A percentile compares a stretch with the other conserved stretches of the same genome.
These are phyloP conservation scores for Caenorhabditis briggsae DNA, from an alignment of 1,140 invertebrate genomes.

Conservation along the genomic window DNA sequence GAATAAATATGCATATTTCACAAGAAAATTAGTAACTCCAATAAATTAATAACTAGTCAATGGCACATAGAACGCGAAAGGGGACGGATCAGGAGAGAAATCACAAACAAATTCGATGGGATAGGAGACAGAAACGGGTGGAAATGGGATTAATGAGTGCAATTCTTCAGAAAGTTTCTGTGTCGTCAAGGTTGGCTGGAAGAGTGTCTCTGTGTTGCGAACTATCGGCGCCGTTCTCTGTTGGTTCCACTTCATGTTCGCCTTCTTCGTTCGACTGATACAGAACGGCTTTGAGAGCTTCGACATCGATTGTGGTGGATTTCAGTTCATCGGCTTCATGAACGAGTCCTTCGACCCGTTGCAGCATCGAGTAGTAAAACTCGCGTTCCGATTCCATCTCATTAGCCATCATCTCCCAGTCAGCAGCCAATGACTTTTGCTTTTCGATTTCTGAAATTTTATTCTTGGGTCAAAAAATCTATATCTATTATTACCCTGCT, in stretches of 20 bases:
- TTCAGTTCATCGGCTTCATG: constrained; percentile 7
- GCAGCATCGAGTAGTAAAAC: constrained; percentile 97
- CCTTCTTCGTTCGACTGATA: background rate
- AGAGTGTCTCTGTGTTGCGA: background rate
- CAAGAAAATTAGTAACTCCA: background rate
- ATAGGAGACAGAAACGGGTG: background rate
- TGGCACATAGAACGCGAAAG: constrained; percentile 20
- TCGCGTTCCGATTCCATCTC: constrained; percentile 84
- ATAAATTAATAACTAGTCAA: constrained; percentile 17
- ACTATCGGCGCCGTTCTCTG: background rate
- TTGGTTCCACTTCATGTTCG: background rate
- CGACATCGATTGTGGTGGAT: background rate
- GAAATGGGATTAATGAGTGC: background rate
- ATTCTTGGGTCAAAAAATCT: too few relatives aligned
- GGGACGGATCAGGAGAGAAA: background rate
- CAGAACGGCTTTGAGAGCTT: background rate
- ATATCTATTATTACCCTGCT: background rate
- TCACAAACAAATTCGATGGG: background rate
- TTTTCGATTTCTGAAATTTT: background rate
- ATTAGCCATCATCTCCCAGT: constrained; percentile 7
- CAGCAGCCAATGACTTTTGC: background rate
- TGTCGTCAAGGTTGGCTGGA: background rate
- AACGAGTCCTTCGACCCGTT: constrained; percentile 93
- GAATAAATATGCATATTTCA: constrained; percentile 23
- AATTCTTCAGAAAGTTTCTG: constrained; percentile 16